Evolutionary conservation across 2,797 vertebrate genomes (phyloP).

Genomic region (Rhinella marina): DNA sequence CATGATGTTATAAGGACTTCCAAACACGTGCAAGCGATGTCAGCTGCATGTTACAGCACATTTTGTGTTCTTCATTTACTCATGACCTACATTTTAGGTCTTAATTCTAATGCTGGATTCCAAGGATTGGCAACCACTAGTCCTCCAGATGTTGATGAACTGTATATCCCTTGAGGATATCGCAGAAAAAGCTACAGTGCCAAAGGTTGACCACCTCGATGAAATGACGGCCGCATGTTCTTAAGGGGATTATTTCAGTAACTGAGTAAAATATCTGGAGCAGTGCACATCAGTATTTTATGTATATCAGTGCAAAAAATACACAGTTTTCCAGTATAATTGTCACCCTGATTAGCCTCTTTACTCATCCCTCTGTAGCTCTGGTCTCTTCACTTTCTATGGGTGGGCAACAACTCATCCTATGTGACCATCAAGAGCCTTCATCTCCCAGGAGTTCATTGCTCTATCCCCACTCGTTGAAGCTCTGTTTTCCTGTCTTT

Average conservation of each 20-base stretch:
- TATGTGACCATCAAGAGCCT: too few species aligned
- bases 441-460: too few species aligned
- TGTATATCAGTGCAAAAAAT: too few species aligned
- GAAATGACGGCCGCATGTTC: neutral
- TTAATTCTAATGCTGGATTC: constrained; percentile 16
- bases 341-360: too few species aligned
- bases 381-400: too few species aligned
- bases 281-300: too few species aligned
- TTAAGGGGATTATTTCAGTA: neutral
- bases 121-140: constrained; percentile 25
- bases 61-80: constrained; percentile 4
- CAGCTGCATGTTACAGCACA: neutral
- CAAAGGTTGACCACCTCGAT: neutral
- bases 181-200: neutral
- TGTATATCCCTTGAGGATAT: neutral
- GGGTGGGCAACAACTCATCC: too few species aligned
- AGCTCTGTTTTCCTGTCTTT: too few species aligned
- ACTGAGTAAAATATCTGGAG: too few species aligned
- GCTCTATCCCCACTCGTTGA: too few species aligned
- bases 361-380: too few species aligned
- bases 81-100: constrained; percentile 17
- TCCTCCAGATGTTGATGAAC: neutral
- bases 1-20: neutral
- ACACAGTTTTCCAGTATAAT: too few species aligned
- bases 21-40: neutral